Base-by-base conservation (phyloP, 2,888 invertebrate genomes). In the Lycocerus yunnanus region DNA sequence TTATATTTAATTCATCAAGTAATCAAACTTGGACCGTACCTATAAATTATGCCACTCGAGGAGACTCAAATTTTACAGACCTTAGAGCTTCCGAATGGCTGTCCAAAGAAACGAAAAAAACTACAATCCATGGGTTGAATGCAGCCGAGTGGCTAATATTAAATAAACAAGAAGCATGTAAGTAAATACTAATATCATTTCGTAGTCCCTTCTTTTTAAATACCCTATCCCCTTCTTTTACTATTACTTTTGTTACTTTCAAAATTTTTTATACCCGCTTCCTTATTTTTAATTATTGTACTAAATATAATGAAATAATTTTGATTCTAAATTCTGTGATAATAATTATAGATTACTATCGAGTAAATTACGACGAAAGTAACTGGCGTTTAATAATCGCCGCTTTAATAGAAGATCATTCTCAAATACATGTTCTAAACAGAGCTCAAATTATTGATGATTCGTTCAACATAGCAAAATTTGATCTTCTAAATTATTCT, bases 381-480 rank as follows among this genome's bases (percentile, higher is more conserved):
- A 95, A 95, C 86, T 95, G 95, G 95, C 86, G 90, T 59, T 86
- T 94, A 72, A 85, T 95, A 10, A 85, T 86, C 2, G 80, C 82
- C 0, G 89, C 87, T 9, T 83, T 93, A 70, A 78, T 73, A 0
- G 85, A 89, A 1, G 85, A 88, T 75, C 87, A 88, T 60, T 11
- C 14, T 1, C 81, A 79, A 1, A 92, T 94, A 69, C 88, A 90
- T 75, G 81, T 89, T 0, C 80, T 92, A 6, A 94, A 93, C 85
- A 89, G 95, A 59, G 95, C 94, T 0, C 93, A 95, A 73, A 81
- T 92, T 8, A 85, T 97, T 0, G 93, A 94, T 79, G 96, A 97
- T 84, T 88, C 92, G 8, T 89, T 91, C 74, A 90, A 90, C 78
- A 85, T 92, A 70, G 92, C 92, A 4, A 86, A 90, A 70, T 89